phyloP scores from a whole-genome alignment of 2,113 vertebrate species.

The Hippocampus guttulatus region DNA sequence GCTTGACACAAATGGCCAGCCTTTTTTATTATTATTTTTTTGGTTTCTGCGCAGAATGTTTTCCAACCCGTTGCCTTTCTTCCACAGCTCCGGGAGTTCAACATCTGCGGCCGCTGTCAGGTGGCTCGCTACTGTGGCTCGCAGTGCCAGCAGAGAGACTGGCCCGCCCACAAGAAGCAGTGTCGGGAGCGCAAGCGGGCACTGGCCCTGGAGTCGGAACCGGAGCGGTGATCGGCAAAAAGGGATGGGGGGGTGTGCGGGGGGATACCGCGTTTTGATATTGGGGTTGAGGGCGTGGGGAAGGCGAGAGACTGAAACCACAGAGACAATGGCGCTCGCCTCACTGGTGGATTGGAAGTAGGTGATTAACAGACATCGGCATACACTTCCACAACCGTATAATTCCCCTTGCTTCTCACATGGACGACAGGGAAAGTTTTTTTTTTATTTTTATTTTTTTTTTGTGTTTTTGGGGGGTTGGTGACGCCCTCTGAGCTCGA shows the following conservation, averaged over 20 bases:
- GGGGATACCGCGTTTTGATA: constrained; percentile 37
- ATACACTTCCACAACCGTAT: constrained; percentile 63
- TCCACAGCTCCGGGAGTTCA: constrained; percentile 85
- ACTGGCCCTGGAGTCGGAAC: constrained; percentile 88
- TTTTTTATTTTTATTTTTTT: constrained; percentile 11
- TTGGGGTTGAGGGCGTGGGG: constrained; percentile 23
- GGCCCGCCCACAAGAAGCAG: constrained; percentile 98
- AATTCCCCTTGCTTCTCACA: constrained; percentile 62
- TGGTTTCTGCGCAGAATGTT: not conserved
- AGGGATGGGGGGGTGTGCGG: constrained; percentile 30
- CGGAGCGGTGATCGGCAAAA: constrained; percentile 76
- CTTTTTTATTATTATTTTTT: not conserved
- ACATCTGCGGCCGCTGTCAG: constrained; percentile 97
- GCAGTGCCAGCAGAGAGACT: constrained; percentile 98
- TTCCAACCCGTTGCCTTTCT: not conserved
- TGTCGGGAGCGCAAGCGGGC: constrained; percentile 92
- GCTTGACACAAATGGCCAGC: not conserved
- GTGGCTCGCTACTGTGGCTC: constrained; percentile 96
- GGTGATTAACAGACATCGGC: constrained; percentile 45
- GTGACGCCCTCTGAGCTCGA: constrained; percentile 62
- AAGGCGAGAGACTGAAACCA: constrained; percentile 41
- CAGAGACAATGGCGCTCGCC: constrained; percentile 55
- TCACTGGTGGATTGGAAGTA: constrained; percentile 31
- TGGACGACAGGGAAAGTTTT: constrained; percentile 50
- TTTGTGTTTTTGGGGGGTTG: constrained; percentile 19